These are phyloP conservation scores for Lasioglossum pauxillum DNA, from an alignment of 2,888 invertebrate species.

Conservation along the genomic window DNA sequence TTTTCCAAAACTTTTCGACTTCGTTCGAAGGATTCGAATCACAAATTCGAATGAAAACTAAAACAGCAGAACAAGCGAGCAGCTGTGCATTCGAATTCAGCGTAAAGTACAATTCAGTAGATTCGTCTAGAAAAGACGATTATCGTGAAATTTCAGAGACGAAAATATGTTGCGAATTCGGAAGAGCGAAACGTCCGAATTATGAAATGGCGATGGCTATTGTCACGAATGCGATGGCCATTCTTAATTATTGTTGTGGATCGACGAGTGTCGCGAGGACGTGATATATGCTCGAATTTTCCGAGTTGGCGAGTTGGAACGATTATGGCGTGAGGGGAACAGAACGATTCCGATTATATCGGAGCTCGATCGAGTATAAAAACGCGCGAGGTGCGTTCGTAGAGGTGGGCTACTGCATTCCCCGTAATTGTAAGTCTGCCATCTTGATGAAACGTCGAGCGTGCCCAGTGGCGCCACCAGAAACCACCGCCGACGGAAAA, in stretches of 20 bases:
- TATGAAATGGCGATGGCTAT: neutral
- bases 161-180: neutral
- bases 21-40: neutral
- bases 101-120: neutral
- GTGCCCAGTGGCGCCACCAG: constrained; percentile 65
- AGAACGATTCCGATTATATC: neutral
- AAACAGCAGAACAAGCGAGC: neutral
- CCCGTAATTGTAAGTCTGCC: constrained; percentile 61
- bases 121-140: neutral
- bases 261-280: neutral
- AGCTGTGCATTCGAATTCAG: too few species aligned
- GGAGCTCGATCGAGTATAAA: neutral
- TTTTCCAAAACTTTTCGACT: too few species aligned
- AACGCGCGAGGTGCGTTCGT: neutral
- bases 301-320: neutral
- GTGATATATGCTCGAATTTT: neutral
- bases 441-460: constrained; percentile 57
- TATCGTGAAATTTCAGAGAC: neutral
- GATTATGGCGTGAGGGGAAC: neutral
- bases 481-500: constrained; percentile 53
- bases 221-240: neutral
- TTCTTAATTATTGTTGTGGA: neutral
- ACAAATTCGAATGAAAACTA: neutral
- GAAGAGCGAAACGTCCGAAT: neutral
- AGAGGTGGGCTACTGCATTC: constrained; percentile 31